phyloP scores from a whole-genome alignment of 2,113 vertebrate genomes.

The Poeciliopsis retropinna region DNA sequence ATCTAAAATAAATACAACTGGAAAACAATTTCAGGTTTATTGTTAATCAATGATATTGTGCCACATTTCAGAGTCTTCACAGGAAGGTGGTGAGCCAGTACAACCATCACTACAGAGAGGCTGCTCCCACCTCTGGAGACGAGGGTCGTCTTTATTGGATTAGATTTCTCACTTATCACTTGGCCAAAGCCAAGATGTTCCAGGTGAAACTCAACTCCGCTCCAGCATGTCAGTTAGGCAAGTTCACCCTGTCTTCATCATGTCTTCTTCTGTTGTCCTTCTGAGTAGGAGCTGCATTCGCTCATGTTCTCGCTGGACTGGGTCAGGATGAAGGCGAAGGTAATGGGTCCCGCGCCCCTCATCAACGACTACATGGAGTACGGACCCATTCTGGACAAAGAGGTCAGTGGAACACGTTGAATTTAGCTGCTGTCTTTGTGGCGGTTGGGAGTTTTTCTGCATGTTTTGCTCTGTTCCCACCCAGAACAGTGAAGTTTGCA shows the following conservation, averaged over 20 bases:
- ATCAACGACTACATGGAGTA: constrained; percentile 95
- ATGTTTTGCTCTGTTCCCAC: neutral
- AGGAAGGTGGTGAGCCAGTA: constrained; percentile 90
- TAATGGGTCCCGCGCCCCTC: constrained; percentile 91
- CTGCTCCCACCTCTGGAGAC: constrained; percentile 79
- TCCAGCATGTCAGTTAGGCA: neutral
- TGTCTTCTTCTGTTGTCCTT: neutral
- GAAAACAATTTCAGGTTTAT: no score
- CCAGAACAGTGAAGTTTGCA: constrained; percentile 86
- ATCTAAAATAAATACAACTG: no score
- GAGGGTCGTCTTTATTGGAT: constrained; percentile 93
- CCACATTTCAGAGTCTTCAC: constrained; percentile 84
- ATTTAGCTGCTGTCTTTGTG: neutral
- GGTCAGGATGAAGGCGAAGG: constrained; percentile 89
- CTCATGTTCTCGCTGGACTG: constrained; percentile 96
- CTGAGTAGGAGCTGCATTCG: constrained; percentile 85
- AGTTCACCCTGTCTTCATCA: neutral
- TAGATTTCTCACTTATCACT: constrained; percentile 89
- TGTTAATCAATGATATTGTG: no score
- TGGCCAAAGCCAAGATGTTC: constrained; percentile 89
- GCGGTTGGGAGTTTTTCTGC: neutral
- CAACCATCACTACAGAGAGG: constrained; percentile 79
- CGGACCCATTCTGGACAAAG: constrained; percentile 87
- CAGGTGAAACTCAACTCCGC: constrained; percentile 78
- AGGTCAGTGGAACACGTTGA: constrained; percentile 79